These are phyloP conservation scores for Heliconius eleuchia DNA, from an alignment of 1,140 invertebrate species.

Conservation along the genomic window DNA sequence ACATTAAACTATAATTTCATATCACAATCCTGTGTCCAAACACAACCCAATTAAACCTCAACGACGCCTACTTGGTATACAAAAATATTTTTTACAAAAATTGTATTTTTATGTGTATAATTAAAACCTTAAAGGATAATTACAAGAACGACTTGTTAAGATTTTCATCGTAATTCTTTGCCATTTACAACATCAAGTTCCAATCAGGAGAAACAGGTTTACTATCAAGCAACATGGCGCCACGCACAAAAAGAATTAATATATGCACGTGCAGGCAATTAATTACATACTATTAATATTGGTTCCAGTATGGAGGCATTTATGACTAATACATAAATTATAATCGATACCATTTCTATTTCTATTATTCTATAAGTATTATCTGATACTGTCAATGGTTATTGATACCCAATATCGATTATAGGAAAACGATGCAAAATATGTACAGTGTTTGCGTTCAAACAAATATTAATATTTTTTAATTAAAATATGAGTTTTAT, in stretches of 20 bases:
- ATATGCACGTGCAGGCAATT: constrained; percentile 28
- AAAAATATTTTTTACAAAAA: no score
- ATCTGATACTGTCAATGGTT: constrained; percentile 41
- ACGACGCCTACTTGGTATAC: no score
- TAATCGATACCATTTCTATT: constrained; percentile 4
- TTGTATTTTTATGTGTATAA: no score
- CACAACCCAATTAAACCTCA: no score
- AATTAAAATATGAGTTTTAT: background rate
- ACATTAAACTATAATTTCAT: background rate
- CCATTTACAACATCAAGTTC: constrained; percentile 29
- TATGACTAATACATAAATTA: constrained; percentile 23
- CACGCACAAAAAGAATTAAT: constrained; percentile 38
- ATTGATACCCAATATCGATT: background rate
- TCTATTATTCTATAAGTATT: constrained; percentile 6
- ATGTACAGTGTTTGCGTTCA: background rate
- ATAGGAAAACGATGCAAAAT: background rate
- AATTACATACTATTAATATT: constrained; percentile 19
- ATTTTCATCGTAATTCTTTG: constrained; percentile 11
- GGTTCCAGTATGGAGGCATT: constrained; percentile 20
- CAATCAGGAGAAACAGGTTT: constrained; percentile 42
- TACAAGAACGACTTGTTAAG: background rate
- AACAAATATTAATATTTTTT: background rate
- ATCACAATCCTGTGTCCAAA: no score
- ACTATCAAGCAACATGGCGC: constrained; percentile 38
- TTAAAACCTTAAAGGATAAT: background rate